These are phyloP conservation scores for Dryoscopus gambensis DNA, from an alignment of 2,113 vertebrate genomes.

Conservation along the genomic window DNA sequence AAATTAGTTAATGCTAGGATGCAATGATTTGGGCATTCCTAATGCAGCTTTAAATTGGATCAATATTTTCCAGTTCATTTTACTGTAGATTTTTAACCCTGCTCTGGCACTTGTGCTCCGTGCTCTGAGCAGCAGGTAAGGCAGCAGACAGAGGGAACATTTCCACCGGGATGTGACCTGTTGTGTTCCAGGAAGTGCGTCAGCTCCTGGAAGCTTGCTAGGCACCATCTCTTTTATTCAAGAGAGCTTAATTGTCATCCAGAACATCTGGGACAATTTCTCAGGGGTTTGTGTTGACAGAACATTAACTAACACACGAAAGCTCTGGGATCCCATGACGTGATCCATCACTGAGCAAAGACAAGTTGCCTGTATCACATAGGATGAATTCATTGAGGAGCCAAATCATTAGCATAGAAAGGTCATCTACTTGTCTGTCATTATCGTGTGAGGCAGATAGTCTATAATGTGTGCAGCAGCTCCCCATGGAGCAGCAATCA, in stretches of 20 bases:
- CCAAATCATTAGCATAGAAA: slow-evolving; percentile 60
- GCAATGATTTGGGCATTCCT: slow-evolving; percentile 58
- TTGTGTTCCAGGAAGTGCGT: background rate
- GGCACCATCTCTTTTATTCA: background rate
- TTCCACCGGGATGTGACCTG: background rate
- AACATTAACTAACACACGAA: slow-evolving; percentile 55
- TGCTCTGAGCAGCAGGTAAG: background rate
- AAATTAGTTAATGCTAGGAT: slow-evolving; percentile 66
- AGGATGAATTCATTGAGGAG: slow-evolving; percentile 47
- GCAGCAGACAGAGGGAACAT: background rate
- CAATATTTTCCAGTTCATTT: slow-evolving; percentile 66
- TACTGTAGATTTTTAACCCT: slow-evolving; percentile 41
- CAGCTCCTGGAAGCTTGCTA: background rate
- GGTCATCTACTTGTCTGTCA: slow-evolving; percentile 59
- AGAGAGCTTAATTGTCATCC: slow-evolving; percentile 43
- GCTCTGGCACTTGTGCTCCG: background rate
- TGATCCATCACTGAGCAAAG: slow-evolving; percentile 55
- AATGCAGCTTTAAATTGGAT: slow-evolving; percentile 60
- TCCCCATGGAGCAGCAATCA: slow-evolving; percentile 32
- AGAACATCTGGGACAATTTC: slow-evolving; percentile 26
- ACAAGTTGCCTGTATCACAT: slow-evolving; percentile 34
- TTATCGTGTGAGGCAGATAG: slow-evolving; percentile 23
- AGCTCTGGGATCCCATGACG: slow-evolving; percentile 53
- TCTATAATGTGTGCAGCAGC: slow-evolving; percentile 27
- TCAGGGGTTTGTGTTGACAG: slow-evolving; percentile 58